Evolutionary conservation across 2,888 invertebrate species (phyloP), one percentile per base, ranked within the genome.

Genomic region (Allacma fusca): DNA sequence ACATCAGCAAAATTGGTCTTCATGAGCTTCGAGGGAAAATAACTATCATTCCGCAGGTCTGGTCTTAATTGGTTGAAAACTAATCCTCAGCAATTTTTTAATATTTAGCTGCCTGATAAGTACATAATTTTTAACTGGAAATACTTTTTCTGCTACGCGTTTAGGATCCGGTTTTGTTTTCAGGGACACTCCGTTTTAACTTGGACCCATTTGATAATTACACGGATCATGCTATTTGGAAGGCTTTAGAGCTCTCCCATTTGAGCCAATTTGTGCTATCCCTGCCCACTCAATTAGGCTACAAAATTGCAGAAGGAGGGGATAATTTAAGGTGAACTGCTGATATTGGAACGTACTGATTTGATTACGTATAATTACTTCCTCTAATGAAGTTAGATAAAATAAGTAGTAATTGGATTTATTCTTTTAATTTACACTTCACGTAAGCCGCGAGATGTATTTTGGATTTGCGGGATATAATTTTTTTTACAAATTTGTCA

Each of bases 1-100:
- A 95, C 86, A 92, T 97, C 83, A 88, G 93, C 12, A 89, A 90
- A 69, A 88, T 97, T 84, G 96, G 96, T 24, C 90, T 97, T 67
- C 96, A 96, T 87, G 92, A 93, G 85, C 88, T 97, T 81, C 90
- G 96, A 78, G 92, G 93, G 12, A 90, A 93, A 82, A 89, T 96
- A 83, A 95, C 95, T 65, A 95, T 96, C 85, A 96, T 89, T 78
- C 88, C 89, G 16, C 88, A 90, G 87, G 75, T 75, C 1, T 28
- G 19, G 7, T 59, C 5, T n/a, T 23, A 59, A 21, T 13, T 23
- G n/a, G 19, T 13, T 13, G 19, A 5, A 40, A 23, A 21, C 7
- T 59, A 7, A 59, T 59, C 7, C 5, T 21, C 7, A 19, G 7
- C 19, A 21, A 7, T 59, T 13, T 13, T 59, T 59, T 21, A 7